Evolutionary conservation across 1,140 invertebrate species (phyloP).

Genomic region (Zaprionus camerounensis): DNA sequence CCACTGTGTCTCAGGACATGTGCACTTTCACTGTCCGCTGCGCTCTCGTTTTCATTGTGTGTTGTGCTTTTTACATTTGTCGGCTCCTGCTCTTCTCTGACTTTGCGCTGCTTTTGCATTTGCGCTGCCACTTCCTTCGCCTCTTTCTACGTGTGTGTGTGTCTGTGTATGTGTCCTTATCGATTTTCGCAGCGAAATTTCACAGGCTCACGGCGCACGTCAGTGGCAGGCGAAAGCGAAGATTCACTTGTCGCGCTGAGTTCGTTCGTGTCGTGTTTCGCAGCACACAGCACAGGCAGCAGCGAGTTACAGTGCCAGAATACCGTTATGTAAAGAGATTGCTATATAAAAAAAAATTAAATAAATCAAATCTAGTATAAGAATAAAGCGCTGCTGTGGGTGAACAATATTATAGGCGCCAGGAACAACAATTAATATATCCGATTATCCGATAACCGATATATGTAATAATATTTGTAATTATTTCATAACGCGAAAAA

Average conservation of each 20-base stretch:
- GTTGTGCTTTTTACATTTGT: conserved; percentile 58
- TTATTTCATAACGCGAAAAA: conserved; percentile 28
- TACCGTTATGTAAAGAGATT: conserved; percentile 67
- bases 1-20: conserved; percentile 67
- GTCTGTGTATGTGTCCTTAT: conserved; percentile 58
- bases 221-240: conserved; percentile 70
- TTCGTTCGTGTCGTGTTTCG: conserved; percentile 78
- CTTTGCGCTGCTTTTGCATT: conserved; percentile 63
- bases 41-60: conserved; percentile 74
- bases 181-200: conserved; percentile 79
- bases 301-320: conserved; percentile 57
- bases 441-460: background rate
- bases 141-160: conserved; percentile 13
- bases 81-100: conserved; percentile 26
- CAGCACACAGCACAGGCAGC: conserved; percentile 64
- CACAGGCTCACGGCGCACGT: conserved; percentile 76
- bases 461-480: background rate
- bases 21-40: conserved; percentile 73
- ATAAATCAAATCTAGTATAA: conserved; percentile 54
- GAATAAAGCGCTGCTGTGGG: conserved; percentile 71
- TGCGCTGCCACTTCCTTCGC: conserved; percentile 28
- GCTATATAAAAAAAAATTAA: conserved; percentile 64
- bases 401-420: conserved; percentile 17
- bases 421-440: background rate
- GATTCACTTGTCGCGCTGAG: conserved; percentile 82